Base-by-base conservation (phyloP, 2,797 vertebrate species). In the Bryconaethiops microstoma region DNA sequence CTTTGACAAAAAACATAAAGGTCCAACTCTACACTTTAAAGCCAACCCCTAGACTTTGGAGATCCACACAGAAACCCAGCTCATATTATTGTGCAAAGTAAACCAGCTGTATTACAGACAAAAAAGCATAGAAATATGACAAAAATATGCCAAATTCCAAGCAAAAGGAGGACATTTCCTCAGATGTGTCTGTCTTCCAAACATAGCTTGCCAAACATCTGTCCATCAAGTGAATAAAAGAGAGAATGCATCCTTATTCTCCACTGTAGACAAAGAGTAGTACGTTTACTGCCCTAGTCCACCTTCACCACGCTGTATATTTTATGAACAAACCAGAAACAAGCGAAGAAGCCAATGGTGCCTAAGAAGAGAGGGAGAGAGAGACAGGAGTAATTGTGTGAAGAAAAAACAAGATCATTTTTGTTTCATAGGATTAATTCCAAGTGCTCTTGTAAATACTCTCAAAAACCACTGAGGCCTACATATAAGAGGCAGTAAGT, bases 291-390 rank as follows among this genome's bases (percentile, higher is more conserved):
- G 91, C 91, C 76, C 95, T 92, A 99, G 92, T 99, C 98, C 87
- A 99, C 98, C 90, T 99, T 99, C 82, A 99, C 98, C 91, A 99
- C 98, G 7, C 98, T 98, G 96, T 99, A 99, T 94, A 99, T 99
- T 93, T 99, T 99, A 90, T 97, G 97, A 88, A 99, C 98, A 94
- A 99, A 99, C 97, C 97, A 99, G 93, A 98, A 99, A 91, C 98
- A 98, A 87, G 98, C 96, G 81, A 99, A 99, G 92, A 99, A 99
- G 87, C 98, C 98, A 89, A 99, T 99, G 89, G 97, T 97, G 85
- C 98, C 98, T 99, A 85, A 35, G 84, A 48, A 70, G 39, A 87
- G 55, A 60, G 57, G 71, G 45, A 87, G 25, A 87, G 67, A 88
- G 40, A 74, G 45, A 88, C 12, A 64, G 4, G 50, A 17, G 1